These are phyloP conservation scores for Torymus tubicola DNA, from an alignment of 2,888 invertebrate genomes.

Conservation along the genomic window DNA sequence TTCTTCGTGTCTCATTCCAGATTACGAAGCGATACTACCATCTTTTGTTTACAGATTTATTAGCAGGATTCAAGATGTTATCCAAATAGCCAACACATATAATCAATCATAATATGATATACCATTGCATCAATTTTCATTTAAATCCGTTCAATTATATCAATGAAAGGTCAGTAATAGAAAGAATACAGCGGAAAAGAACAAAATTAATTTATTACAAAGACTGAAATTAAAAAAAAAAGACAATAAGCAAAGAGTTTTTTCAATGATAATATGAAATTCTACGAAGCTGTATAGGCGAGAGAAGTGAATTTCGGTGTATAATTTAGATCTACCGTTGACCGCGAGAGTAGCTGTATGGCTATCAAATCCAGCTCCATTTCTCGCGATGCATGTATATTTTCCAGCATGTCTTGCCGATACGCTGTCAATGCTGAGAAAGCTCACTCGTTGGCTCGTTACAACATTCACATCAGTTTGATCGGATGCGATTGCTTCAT, in stretches of 20 bases:
- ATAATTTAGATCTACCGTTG: slow-evolving; percentile 80
- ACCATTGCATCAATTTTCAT: background rate
- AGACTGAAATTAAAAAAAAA: slow-evolving; percentile 7
- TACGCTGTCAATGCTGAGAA: slow-evolving; percentile 82
- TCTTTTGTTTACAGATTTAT: background rate
- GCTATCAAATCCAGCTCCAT: slow-evolving; percentile 82
- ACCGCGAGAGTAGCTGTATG: slow-evolving; percentile 82
- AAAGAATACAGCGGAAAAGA: slow-evolving; percentile 4
- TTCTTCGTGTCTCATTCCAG: background rate
- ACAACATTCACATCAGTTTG: slow-evolving; percentile 82
- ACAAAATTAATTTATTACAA: background rate
- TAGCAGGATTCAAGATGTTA: slow-evolving; percentile 1
- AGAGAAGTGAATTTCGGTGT: slow-evolving; percentile 69
- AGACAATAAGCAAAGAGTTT: slow-evolving; percentile 14
- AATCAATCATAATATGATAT: background rate
- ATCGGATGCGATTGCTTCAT: slow-evolving; percentile 75
- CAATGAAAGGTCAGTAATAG: slow-evolving; percentile 1
- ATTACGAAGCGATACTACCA: slow-evolving; percentile 32
- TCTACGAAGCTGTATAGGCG: slow-evolving; percentile 26
- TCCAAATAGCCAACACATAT: slow-evolving; percentile 25
- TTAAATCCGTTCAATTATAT: background rate
- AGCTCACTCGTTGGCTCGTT: slow-evolving; percentile 82
- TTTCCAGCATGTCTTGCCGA: slow-evolving; percentile 83
- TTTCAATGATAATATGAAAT: background rate
- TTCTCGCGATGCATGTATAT: slow-evolving; percentile 84